Base-by-base conservation (phyloP, 2,888 invertebrate species). In the Eueremaeus valkanovi region DNA sequence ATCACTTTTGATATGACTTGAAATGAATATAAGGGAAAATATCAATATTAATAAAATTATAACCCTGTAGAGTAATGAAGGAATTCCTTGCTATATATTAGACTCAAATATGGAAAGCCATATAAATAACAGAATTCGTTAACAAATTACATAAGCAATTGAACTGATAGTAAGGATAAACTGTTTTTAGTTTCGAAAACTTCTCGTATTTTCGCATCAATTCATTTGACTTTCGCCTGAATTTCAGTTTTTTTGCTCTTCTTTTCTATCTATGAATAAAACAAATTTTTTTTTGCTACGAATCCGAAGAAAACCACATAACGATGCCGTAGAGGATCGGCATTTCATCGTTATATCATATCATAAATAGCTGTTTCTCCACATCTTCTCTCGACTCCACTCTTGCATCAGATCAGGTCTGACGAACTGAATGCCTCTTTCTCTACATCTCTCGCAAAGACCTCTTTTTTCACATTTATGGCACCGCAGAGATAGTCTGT, bases 281-380 rank as follows among this genome's bases (percentile, higher is more conserved):
- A n/a, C n/a, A 63, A 31, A 13, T 63, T 3, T 40, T 36, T 68
- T 68, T 68, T n/a, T 33, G 33, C 3, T 68, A 27, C 42, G 36
- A 42, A 42, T 27, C 42, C 24, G 36, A 40, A 68, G 68, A 36
- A 63, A 68, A 68, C 68, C 68, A 68, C 68, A 68, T 40, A 68
- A 40, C 27, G 68, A 40, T 68, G 36, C 68, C 63, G 36, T 63
- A 5, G 63, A 63, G 63, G 27, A n/a, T 68, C 24, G 68, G 21
- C 21, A 68, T 3, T 42, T 42, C 68, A 68, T 40, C 42, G 42
- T 40, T 68, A 42, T 68, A 42, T 68, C 24, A 68, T 68, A 63
- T 63, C 63, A 63, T 63, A 61, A 61, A 61, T 61, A 63, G 63
- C 27, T 55, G 55, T 55, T 9, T 55, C 21, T 45, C n/a, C n/a